Base-by-base conservation (phyloP, 2,888 invertebrate species). In the Ophion ellenae region DNA sequence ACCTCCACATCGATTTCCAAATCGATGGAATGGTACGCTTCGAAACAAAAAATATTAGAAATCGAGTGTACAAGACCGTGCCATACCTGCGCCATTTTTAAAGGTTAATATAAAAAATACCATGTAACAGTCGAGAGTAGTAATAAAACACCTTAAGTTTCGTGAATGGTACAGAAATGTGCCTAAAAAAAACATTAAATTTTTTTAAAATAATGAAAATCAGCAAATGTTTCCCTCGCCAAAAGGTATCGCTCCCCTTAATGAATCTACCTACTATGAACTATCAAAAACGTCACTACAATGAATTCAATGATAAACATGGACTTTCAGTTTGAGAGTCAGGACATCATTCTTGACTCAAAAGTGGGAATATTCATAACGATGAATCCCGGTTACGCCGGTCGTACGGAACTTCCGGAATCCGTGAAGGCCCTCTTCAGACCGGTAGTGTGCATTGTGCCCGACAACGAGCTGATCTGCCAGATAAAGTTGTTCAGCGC, bases 381-480 rank as follows among this genome's bases (percentile, higher is more conserved):
- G 0, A 98, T 99, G 98, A 98, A 99, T 95, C 98, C 98, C 0
- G 98, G 98, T 0, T 98, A 98, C 92, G 98, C 98, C 0, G 98
- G 98, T 0, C 96, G 98, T 81, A 98, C 98, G 0, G 98, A 98
- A 92, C 94, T 99, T 47, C 99, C 98, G 0, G 98, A 98, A 94
- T 98, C 98, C 0, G 98, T 99, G 9, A 99, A 99, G 93, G 97
- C 98, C 0, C 94, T 98, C 47, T 99, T 99, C 94, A 95, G 99
- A 11, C 98, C 99, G 0, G 98, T 98, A 2, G 98, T 98, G 1
- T 98, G 98, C 93, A 98, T 98, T 85, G 96, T 98, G 66, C 99
- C 99, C 0, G 98, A 99, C 93, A 94, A 98, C 85, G 98, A 98
- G 93, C 96, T 98, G 95, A 99, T 99, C 90, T 99, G 98, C 93